A percentile compares a stretch with the other conserved stretches of the same genome.
Evolutionary conservation across 2,888 invertebrate species (phyloP).

Genomic region (Netelia inedita): DNA sequence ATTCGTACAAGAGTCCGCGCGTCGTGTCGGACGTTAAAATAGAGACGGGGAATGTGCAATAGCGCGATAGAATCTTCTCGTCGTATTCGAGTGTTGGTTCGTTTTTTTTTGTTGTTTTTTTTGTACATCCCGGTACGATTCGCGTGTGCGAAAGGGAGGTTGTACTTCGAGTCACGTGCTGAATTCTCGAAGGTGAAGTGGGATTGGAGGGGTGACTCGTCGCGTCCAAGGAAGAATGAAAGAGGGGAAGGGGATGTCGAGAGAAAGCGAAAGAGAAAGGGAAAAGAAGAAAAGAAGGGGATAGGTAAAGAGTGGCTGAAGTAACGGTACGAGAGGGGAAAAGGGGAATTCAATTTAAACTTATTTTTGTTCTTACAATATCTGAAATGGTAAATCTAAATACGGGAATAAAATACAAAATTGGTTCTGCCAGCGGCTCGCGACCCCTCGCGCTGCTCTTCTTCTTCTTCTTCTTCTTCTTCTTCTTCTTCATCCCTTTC

Average conservation of each 20-base stretch:
- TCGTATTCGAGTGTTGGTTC: constrained; percentile 27
- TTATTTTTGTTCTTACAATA: constrained; percentile 84
- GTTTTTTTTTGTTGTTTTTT: neutral
- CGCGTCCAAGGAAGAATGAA: constrained; percentile 39
- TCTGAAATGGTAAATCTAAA: constrained; percentile 83
- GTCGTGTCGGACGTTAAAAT: constrained; percentile 32
- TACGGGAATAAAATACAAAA: constrained; percentile 83
- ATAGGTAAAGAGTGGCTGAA: constrained; percentile 45
- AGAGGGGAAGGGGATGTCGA: constrained; percentile 27
- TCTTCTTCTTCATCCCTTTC: constrained; percentile 26
- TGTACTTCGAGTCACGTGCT: constrained; percentile 35
- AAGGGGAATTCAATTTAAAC: constrained; percentile 83
- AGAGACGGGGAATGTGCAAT: constrained; percentile 28
- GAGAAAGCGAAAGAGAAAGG: constrained; percentile 43
- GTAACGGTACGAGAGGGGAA: constrained; percentile 67
- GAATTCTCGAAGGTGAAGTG: constrained; percentile 54
- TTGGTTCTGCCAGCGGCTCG: constrained; percentile 76
- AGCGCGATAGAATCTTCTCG: constrained; percentile 53
- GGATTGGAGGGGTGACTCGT: constrained; percentile 25
- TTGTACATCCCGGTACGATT: neutral
- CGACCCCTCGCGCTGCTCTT: neutral
- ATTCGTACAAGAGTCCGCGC: constrained; percentile 37
- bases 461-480: constrained; percentile 29
- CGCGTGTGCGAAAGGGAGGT: constrained; percentile 16
- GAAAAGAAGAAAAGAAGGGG: constrained; percentile 24